phyloP scores from a whole-genome alignment of 2,113 vertebrate genomes.

The Pseudopipra pipra region DNA sequence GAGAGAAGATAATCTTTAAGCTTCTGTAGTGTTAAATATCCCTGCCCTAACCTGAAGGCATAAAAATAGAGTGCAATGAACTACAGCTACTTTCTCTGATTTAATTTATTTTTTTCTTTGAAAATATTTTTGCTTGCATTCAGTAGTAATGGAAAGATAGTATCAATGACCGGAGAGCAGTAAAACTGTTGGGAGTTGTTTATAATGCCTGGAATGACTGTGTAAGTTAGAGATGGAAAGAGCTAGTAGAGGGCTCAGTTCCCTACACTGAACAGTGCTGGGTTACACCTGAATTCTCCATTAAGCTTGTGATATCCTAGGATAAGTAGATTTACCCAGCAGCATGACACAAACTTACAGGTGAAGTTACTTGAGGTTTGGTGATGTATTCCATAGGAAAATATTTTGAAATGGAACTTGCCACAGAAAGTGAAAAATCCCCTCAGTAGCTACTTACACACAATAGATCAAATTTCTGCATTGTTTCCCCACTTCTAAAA shows the following conservation, averaged over 20 bases:
- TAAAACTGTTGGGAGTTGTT: background rate
- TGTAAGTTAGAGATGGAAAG: background rate
- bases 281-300: background rate
- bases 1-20: conserved; percentile 56
- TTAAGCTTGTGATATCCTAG: background rate
- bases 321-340: background rate
- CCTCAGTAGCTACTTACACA: background rate
- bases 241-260: background rate
- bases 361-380: background rate
- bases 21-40: conserved; percentile 18
- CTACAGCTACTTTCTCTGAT: conserved; percentile 2
- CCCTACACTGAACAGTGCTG: background rate
- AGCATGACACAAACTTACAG: background rate
- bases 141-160: background rate
- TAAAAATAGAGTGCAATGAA: conserved; percentile 30
- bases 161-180: background rate
- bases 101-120: conserved; percentile 52
- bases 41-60: conserved; percentile 12
- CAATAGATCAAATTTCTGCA: background rate
- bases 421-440: conserved; percentile 1
- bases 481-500: background rate
- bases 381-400: background rate
- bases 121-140: conserved; percentile 1
- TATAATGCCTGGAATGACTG: background rate
- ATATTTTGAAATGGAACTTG: background rate